These are phyloP conservation scores for Diadema setosum DNA, from an alignment of 35 echinoderm and acorn worm species.

Conservation along the genomic window DNA sequence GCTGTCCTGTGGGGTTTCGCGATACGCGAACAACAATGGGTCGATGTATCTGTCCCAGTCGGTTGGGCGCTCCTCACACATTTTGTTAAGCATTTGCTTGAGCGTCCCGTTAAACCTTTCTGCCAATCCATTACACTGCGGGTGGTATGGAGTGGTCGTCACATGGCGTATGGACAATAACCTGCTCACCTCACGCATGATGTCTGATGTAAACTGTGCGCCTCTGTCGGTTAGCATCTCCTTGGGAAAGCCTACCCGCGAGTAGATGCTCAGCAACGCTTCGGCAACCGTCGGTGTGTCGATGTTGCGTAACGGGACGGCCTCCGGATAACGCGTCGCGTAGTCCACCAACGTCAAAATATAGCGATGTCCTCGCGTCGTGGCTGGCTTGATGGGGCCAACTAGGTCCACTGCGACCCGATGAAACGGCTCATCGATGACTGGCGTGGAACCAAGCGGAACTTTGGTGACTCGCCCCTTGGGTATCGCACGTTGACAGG, in stretches of 20 bases:
- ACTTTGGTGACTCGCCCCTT: too few relatives aligned
- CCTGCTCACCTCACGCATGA: slow-evolving; percentile 36
- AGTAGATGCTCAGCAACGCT: slow-evolving; percentile 24
- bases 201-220: slow-evolving; percentile 25
- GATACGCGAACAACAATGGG: slow-evolving; percentile 26
- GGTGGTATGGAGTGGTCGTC: slow-evolving; percentile 26
- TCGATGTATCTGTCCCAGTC: slow-evolving; percentile 64
- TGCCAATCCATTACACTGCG: slow-evolving; percentile 35
- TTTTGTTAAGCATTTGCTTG: slow-evolving; percentile 24
- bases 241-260: slow-evolving; percentile 36
- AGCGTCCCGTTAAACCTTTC: slow-evolving; percentile 35
- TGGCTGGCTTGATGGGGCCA: too few relatives aligned
- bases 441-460: too few relatives aligned
- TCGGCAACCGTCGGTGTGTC: slow-evolving; percentile 41
- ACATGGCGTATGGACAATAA: slow-evolving; percentile 26
- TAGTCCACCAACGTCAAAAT: slow-evolving; percentile 54
- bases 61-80: slow-evolving; percentile 33
- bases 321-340: slow-evolving; percentile 61
- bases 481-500: too few relatives aligned
- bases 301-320: slow-evolving; percentile 1
- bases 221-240: slow-evolving; percentile 47
- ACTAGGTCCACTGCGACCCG: too few relatives aligned
- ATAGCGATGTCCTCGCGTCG: too few relatives aligned
- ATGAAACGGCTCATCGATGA: too few relatives aligned
- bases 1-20: slow-evolving; percentile 25